Evolutionary conservation across 2,888 invertebrate genomes (phyloP).

Genomic region (Aspidapion aeneum): DNA sequence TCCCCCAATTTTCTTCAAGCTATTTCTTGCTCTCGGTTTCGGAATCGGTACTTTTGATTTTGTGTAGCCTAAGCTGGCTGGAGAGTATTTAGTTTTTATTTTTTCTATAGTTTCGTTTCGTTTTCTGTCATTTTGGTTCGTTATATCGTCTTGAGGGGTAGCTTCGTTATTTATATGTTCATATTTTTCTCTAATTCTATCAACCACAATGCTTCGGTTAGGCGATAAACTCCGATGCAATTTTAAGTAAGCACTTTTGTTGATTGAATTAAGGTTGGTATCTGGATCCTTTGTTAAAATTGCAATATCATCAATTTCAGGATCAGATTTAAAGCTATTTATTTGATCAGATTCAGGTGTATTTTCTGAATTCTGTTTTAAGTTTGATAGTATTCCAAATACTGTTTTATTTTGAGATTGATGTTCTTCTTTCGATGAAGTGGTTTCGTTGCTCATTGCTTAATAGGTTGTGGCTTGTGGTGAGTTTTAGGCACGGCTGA

Average conservation of each 20-base stretch:
- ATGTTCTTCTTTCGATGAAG: neutral
- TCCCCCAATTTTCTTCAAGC: constrained; percentile 17
- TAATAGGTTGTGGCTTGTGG: neutral
- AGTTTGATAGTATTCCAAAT: constrained; percentile 20
- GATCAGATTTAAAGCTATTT: neutral
- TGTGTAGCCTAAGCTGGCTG: constrained; percentile 37
- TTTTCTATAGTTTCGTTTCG: constrained; percentile 22
- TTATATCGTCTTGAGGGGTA: constrained; percentile 10
- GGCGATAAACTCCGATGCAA: constrained; percentile 33
- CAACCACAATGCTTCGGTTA: constrained; percentile 27
- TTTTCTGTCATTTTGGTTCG: constrained; percentile 9
- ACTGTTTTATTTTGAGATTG: constrained; percentile 16
- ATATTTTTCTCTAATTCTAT: constrained; percentile 31
- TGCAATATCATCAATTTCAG: constrained; percentile 25
- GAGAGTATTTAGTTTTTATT: constrained; percentile 37
- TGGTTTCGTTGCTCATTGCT: neutral
- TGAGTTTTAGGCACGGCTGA: neutral
- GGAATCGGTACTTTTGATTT: constrained; percentile 28
- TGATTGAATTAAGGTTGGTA: constrained; percentile 29
- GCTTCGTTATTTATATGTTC: constrained; percentile 19
- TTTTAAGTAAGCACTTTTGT: constrained; percentile 34
- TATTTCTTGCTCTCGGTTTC: constrained; percentile 21
- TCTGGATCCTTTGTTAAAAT: constrained; percentile 27
- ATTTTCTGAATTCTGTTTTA: constrained; percentile 3
- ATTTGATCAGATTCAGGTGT: constrained; percentile 8